These are phyloP conservation scores for Spodoptera littoralis DNA, from an alignment of 2,888 invertebrate genomes.

Conservation along the genomic window DNA sequence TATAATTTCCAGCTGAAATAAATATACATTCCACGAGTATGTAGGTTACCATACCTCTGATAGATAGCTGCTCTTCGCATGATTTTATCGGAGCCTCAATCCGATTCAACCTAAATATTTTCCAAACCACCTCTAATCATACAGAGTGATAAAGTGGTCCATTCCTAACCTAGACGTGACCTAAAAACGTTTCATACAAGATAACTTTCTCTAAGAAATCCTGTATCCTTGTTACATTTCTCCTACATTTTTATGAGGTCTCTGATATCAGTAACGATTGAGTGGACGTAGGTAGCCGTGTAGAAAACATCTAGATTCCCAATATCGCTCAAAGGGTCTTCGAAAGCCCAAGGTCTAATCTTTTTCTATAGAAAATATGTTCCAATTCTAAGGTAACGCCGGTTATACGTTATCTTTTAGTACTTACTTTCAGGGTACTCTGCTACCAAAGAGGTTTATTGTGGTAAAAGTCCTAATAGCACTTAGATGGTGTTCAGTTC, in stretches of 20 bases:
- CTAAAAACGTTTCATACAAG: constrained; percentile 41
- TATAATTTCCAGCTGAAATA: no score
- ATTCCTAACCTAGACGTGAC: constrained; percentile 30
- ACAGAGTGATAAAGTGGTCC: constrained; percentile 34
- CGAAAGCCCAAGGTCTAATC: constrained; percentile 34
- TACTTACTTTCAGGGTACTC: constrained; percentile 2
- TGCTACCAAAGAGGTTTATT: background rate
- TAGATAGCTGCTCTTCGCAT: no score
- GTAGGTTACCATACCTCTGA: no score
- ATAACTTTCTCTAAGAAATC: constrained; percentile 30
- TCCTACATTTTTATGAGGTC: constrained; percentile 42
- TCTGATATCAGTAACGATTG: constrained; percentile 48
- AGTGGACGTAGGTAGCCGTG: constrained; percentile 48
- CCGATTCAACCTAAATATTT: constrained; percentile 1
- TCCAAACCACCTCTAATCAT: constrained; percentile 15
- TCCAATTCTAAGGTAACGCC: constrained; percentile 29
- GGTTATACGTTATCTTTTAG: constrained; percentile 22
- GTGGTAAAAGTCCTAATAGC: constrained; percentile 1
- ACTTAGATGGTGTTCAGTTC: background rate
- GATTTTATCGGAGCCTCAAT: background rate
- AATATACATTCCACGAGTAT: no score
- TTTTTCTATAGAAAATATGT: constrained; percentile 27
- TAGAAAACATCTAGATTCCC: constrained; percentile 56
- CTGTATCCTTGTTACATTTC: constrained; percentile 41
- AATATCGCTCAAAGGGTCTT: constrained; percentile 43